These are phyloP conservation scores for Drosophila ochracea DNA, from an alignment of 2,888 invertebrate genomes.

Conservation along the genomic window DNA sequence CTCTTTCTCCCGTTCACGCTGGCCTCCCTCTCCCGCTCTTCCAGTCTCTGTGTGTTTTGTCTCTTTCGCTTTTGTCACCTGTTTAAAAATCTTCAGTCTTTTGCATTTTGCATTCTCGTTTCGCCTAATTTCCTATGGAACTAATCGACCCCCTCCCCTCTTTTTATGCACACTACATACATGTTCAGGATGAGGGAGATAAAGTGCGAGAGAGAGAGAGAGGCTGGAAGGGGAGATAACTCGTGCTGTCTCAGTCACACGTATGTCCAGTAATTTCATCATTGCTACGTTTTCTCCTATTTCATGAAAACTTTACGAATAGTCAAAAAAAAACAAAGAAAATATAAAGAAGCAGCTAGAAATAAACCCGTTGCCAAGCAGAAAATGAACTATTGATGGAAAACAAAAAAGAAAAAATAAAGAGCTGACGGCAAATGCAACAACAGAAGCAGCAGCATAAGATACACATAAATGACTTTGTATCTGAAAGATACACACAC, in stretches of 20 bases:
- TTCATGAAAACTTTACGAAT: conserved; percentile 67
- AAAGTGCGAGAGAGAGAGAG: conserved; percentile 1
- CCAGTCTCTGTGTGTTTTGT: not conserved
- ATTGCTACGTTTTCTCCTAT: conserved; percentile 74
- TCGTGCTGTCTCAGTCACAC: conserved; percentile 22
- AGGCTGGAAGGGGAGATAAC: conserved; percentile 18
- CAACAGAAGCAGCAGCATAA: conserved; percentile 71
- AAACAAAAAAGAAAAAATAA: conserved; percentile 60
- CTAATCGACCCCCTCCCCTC: conserved; percentile 30
- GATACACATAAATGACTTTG: conserved; percentile 65
- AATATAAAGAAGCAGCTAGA: conserved; percentile 28
- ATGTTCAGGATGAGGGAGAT: not conserved
- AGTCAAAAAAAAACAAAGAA: conserved; percentile 45
- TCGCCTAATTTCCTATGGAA: conserved; percentile 63
- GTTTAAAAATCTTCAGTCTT: conserved; percentile 20
- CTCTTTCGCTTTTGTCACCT: conserved; percentile 29
- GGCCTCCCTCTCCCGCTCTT: not conserved
- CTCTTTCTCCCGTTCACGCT: not conserved
- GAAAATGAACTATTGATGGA: conserved; percentile 77
- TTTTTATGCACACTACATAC: not conserved
- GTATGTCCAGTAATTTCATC: conserved; percentile 78
- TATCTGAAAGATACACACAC: conserved; percentile 39
- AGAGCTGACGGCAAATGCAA: conserved; percentile 69
- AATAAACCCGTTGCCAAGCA: conserved; percentile 76
- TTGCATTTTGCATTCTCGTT: conserved; percentile 66